Evolutionary conservation across 2,888 invertebrate species (phyloP).

Genomic region (Drosophila colorata): DNA sequence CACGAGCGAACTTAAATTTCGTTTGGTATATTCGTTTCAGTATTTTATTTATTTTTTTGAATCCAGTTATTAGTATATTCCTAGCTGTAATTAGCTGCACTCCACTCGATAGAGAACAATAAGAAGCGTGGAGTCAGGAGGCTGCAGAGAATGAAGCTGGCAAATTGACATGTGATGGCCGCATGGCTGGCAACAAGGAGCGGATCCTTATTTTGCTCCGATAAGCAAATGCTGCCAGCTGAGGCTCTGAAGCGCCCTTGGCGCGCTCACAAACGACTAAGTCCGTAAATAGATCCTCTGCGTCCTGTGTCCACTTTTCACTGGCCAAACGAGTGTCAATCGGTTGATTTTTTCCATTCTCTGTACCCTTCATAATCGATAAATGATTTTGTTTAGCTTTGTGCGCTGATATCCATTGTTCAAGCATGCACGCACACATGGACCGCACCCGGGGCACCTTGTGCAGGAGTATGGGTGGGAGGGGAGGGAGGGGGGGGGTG

Average conservation of each 20-base stretch:
- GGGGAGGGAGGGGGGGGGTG: too few species aligned
- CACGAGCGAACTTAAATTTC: too few species aligned
- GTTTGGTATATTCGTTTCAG: too few species aligned
- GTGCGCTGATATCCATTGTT: constrained; percentile 46
- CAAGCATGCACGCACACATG: constrained; percentile 23
- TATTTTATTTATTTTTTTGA: too few species aligned
- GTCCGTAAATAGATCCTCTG: constrained; percentile 46
- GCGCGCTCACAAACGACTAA: constrained; percentile 12
- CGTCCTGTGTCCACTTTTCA: constrained; percentile 36
- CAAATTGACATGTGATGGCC: constrained; percentile 60
- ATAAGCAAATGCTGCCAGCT: constrained; percentile 27
- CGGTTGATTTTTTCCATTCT: constrained; percentile 26
- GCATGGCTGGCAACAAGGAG: constrained; percentile 30
- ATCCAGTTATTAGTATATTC: too few species aligned
- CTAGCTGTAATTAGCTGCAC: neutral
- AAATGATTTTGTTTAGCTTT: constrained; percentile 74
- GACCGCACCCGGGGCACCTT: constrained; percentile 25
- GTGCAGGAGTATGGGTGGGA: neutral
- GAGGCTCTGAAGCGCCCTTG: constrained; percentile 22
- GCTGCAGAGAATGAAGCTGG: constrained; percentile 20
- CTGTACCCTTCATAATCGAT: constrained; percentile 60
- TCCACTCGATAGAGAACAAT: neutral
- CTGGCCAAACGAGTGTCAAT: constrained; percentile 40
- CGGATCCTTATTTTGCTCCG: constrained; percentile 46
- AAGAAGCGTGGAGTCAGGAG: neutral